Base-by-base conservation (phyloP, 2,797 vertebrate species). In the Podarcis lilfordi region DNA sequence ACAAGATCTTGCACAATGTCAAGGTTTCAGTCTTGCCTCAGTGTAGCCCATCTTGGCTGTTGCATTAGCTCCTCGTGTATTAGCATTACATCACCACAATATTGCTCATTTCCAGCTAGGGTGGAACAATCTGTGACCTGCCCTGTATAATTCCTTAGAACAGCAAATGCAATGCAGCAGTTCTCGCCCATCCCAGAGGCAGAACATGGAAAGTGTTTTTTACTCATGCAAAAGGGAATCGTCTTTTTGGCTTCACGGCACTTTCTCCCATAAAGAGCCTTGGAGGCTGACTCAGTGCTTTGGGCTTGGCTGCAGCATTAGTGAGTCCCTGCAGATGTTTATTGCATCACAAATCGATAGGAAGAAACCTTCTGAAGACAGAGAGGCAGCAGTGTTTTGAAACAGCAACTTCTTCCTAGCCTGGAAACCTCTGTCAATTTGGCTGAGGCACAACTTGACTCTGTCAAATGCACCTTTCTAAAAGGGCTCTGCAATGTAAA, bases 321-420 rank as follows among this genome's bases (percentile, higher is more conserved):
- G 32, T n/a, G 61, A 83, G 61, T 82, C 71, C 79, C 79, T 86
- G 72, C 40, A 86, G 80, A 85, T 59, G 4, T 81, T 75, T 75
- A 75, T 85, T 77, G 32, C 61, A 76, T 37, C 79, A 82, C 71
- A 76, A 77, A 89, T 85, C 88, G 76, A 89, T 55, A 40, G 10
- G 8, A 72, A 74, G 10, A 85, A 76, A 27, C 71, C 11, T 81
- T 76, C 50, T 37, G 78, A 89, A 81, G 45, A 81, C n/a, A 29
- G 37, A 80, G 32, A 50, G 37, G 40, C 23, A 74, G 61, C 43
- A 59, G 43, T 61, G 50, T 75, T 79, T 66, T 50, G 71, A 75
- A 85, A 85, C 35, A n/a, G n/a, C 5, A 43, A 8, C n/a, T 80
- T 84, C 37, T 21, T 50, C 45, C 27, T 81, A 66, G 29, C 69